These are phyloP conservation scores for Catharus bicknelli DNA, from an alignment of 2,113 vertebrate genomes.

Conservation along the genomic window DNA sequence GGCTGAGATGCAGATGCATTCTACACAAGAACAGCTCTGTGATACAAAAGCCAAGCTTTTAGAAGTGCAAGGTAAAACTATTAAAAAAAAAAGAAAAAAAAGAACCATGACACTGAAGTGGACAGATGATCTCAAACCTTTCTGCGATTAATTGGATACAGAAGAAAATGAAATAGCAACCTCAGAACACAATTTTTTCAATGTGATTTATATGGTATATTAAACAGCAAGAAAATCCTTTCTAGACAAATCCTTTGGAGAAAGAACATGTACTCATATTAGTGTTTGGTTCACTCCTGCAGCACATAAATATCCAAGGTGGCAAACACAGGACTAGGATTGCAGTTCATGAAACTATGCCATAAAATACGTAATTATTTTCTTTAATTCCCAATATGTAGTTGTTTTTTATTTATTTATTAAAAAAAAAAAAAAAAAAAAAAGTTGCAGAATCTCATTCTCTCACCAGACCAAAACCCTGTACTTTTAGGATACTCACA, in stretches of 20 bases:
- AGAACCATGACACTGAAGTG: neutral
- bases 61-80: too few species aligned
- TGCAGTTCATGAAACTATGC: conserved; percentile 35
- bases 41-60: too few species aligned
- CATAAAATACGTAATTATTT: conserved; percentile 40
- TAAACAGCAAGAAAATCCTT: conserved; percentile 1
- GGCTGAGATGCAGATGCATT: too few species aligned
- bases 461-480: neutral
- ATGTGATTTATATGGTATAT: conserved; percentile 47
- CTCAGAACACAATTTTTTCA: neutral
- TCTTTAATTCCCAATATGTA: conserved; percentile 27
- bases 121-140: neutral
- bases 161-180: conserved; percentile 53
- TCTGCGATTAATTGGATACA: neutral
- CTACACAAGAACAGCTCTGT: too few species aligned
- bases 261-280: neutral
- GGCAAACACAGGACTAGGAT: conserved; percentile 12
- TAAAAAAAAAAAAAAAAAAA: neutral
- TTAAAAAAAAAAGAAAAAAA: neutral
- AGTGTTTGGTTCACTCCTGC: neutral
- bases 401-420: neutral
- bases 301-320: conserved; percentile 44
- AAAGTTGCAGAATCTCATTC: neutral
- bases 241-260: neutral
- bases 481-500: neutral